Evolutionary conservation across 2,113 vertebrate genomes (phyloP).

Genomic region (Cyanoramphus novaezelandiae): DNA sequence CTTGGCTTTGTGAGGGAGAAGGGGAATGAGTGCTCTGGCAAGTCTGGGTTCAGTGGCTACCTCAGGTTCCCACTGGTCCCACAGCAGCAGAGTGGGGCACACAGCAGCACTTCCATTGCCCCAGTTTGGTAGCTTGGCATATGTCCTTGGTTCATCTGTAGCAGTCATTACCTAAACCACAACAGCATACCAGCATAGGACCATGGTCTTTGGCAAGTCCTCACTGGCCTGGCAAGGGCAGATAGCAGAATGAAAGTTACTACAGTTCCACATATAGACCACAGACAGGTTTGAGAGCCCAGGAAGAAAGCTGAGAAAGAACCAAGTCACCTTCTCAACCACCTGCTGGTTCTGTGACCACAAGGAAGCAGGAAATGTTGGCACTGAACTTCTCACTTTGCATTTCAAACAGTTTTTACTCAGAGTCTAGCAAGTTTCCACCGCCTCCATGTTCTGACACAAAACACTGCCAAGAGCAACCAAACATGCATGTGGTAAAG

Average conservation of each 20-base stretch:
- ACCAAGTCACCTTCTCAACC: background rate
- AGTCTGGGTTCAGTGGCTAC: background rate
- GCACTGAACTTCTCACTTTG: background rate
- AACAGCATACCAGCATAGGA: background rate
- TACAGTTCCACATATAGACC: background rate
- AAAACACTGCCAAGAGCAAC: background rate
- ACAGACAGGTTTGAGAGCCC: background rate
- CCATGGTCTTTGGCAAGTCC: background rate
- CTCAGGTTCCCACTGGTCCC: background rate
- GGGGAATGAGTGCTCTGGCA: accelerated
- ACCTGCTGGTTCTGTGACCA: background rate
- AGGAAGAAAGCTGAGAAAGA: background rate
- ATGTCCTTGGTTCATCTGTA: background rate
- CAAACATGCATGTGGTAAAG: background rate
- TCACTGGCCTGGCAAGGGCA: background rate
- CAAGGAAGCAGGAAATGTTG: background rate
- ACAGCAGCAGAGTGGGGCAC: background rate
- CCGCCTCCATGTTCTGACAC: background rate
- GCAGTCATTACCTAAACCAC: background rate
- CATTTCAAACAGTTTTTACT: background rate
- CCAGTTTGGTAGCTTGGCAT: background rate
- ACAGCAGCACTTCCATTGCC: background rate
- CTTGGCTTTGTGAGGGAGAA: background rate
- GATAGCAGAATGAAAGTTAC: background rate
- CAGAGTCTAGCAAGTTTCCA: background rate